Evolutionary conservation across 2,113 vertebrate species (phyloP).

Genomic region (Nothoprocta perdicaria): DNA sequence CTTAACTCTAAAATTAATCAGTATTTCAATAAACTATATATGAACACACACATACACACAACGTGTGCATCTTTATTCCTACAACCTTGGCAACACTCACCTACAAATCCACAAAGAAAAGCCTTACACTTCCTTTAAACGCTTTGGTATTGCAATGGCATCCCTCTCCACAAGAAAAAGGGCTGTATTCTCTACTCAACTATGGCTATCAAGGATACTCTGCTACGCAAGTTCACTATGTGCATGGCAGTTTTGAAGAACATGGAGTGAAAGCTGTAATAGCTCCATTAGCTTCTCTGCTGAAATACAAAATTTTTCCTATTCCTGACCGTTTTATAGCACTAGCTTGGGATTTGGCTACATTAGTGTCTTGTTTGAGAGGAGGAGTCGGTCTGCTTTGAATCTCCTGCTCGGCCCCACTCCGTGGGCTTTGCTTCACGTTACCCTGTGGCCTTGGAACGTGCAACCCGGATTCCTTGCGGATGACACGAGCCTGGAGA

Average conservation of each 20-base stretch:
- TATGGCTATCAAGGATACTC: neutral
- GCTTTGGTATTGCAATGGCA: neutral
- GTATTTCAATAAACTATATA: neutral
- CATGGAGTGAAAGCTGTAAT: neutral
- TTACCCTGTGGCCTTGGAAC: neutral
- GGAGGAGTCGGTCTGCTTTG: neutral
- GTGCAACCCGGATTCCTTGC: neutral
- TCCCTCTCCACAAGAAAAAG: neutral
- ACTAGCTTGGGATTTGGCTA: neutral
- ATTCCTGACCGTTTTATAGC: neutral
- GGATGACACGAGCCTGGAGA: neutral
- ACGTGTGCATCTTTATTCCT: neutral
- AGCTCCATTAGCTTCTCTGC: neutral
- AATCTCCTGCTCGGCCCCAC: neutral
- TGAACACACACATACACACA: no score
- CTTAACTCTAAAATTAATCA: neutral
- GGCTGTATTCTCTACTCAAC: neutral
- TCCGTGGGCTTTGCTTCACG: neutral
- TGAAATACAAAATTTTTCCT: neutral
- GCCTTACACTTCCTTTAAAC: neutral
- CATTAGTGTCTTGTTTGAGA: neutral
- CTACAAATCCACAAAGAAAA: neutral
- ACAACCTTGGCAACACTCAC: neutral
- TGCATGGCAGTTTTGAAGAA: neutral
- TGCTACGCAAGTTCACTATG: neutral